Conservation (phyloP, 2,797 vertebrate species). For the Scleropages formosus region DNA sequence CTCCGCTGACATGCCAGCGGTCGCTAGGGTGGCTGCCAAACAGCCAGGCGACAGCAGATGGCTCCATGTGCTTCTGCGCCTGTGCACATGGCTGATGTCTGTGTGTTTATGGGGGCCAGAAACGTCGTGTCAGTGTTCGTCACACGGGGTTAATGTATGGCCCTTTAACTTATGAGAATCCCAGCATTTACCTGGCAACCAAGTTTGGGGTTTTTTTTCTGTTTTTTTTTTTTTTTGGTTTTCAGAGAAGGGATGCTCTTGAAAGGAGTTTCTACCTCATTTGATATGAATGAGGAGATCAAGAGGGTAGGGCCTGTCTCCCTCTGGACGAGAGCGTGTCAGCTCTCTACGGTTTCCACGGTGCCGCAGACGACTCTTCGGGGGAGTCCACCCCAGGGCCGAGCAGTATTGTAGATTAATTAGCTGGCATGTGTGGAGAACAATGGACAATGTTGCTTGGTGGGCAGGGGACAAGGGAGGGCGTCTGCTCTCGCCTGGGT, state of each 20-base stretch:
- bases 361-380: neutral
- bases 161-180: neutral
- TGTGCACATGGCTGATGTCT: too few species aligned
- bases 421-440: constrained; percentile 27
- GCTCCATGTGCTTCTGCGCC: neutral
- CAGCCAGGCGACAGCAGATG: constrained; percentile 13
- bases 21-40: constrained; percentile 20
- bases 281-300: neutral
- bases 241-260: neutral
- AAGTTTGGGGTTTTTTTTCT: neutral
- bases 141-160: neutral
- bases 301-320: neutral
- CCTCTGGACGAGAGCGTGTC: neutral
- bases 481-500: constrained; percentile 5
- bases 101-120: neutral
- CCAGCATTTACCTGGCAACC: neutral
- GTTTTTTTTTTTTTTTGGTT: too few species aligned
- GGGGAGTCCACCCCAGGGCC: constrained; percentile 12
- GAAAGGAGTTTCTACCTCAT: neutral
- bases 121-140: too few species aligned
- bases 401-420: constrained; percentile 27
- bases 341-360: neutral
- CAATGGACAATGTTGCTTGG: constrained; percentile 33
- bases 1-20: neutral
- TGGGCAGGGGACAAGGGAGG: neutral